A percentile compares a stretch with the other conserved stretches of the same genome.
Evolutionary conservation across 2,888 invertebrate species (phyloP).

Genomic region (Clusia tigrina): DNA sequence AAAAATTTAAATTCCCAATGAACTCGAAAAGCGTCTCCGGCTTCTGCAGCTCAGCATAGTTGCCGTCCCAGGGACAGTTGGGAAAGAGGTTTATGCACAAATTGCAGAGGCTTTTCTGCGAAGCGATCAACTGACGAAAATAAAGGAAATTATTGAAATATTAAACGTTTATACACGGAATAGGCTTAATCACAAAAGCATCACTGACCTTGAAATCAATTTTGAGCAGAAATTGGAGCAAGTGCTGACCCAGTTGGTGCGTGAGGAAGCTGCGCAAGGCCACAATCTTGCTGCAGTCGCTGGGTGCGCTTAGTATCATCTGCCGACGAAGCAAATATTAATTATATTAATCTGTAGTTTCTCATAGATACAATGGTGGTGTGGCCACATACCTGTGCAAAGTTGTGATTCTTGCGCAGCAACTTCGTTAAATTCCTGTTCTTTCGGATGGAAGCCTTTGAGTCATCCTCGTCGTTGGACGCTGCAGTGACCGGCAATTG

Average conservation of each 20-base stretch:
- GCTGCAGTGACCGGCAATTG: conserved; percentile 8
- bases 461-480: conserved; percentile 32
- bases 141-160: conserved; percentile 11
- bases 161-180: conserved; percentile 10
- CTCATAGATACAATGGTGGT: neutral
- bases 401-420: conserved; percentile 52
- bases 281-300: conserved; percentile 60
- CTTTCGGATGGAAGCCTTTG: conserved; percentile 25
- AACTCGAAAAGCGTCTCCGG: conserved; percentile 46
- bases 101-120: conserved; percentile 56
- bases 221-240: conserved; percentile 55
- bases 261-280: conserved; percentile 61
- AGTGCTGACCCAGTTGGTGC: conserved; percentile 57
- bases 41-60: conserved; percentile 38
- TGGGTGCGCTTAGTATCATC: conserved; percentile 59
- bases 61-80: conserved; percentile 58
- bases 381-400: conserved; percentile 50
- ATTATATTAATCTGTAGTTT: neutral
- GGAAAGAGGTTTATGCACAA: conserved; percentile 63
- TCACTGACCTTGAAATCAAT: conserved; percentile 57
- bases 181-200: neutral
- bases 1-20: conserved; percentile 50
- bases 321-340: conserved; percentile 30
- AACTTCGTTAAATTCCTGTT: conserved; percentile 42
- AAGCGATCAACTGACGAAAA: conserved; percentile 61